These are phyloP conservation scores for Anguilla marmorata DNA, from an alignment of 2,797 vertebrate genomes.

Conservation along the genomic window DNA sequence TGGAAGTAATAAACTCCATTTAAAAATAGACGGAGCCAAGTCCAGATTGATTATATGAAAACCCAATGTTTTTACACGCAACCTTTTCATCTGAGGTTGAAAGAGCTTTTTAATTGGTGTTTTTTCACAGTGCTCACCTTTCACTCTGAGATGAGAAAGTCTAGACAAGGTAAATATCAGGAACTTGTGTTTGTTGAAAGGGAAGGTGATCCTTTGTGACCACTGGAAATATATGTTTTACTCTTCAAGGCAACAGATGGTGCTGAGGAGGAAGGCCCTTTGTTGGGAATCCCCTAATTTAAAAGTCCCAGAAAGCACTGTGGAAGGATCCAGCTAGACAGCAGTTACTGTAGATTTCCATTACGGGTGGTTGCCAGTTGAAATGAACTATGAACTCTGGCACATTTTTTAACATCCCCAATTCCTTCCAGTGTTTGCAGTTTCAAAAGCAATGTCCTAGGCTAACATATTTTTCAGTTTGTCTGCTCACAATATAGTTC, in stretches of 20 bases:
- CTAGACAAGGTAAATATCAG: slow-evolving; percentile 43
- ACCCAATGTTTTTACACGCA: slow-evolving; percentile 59
- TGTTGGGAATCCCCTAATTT: slow-evolving; percentile 21
- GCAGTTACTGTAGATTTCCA: not conserved
- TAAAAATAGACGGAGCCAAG: not conserved
- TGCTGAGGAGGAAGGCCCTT: not conserved
- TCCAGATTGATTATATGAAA: not conserved
- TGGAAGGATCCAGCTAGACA: not conserved
- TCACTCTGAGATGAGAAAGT: slow-evolving; percentile 42
- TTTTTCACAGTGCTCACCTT: slow-evolving; percentile 53
- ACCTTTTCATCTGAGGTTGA: slow-evolving; percentile 48
- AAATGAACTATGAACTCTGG: slow-evolving; percentile 14
- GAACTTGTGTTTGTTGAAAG: slow-evolving; percentile 44
- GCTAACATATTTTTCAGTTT: not conserved
- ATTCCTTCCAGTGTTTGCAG: slow-evolving; percentile 9
- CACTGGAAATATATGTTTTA: slow-evolving; percentile 26
- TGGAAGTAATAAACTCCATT: slow-evolving; percentile 5
- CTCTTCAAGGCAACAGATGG: slow-evolving; percentile 61
- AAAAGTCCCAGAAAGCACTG: slow-evolving; percentile 1
- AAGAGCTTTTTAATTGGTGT: slow-evolving; percentile 57
- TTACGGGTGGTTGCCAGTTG: slow-evolving; percentile 15
- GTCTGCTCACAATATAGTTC: not conserved
- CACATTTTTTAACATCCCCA: not conserved
- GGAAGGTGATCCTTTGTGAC: slow-evolving; percentile 21
- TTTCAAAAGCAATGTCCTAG: not conserved